phyloP scores from a whole-genome alignment of 2,888 invertebrate species.

The Hymenopus coronatus region DNA sequence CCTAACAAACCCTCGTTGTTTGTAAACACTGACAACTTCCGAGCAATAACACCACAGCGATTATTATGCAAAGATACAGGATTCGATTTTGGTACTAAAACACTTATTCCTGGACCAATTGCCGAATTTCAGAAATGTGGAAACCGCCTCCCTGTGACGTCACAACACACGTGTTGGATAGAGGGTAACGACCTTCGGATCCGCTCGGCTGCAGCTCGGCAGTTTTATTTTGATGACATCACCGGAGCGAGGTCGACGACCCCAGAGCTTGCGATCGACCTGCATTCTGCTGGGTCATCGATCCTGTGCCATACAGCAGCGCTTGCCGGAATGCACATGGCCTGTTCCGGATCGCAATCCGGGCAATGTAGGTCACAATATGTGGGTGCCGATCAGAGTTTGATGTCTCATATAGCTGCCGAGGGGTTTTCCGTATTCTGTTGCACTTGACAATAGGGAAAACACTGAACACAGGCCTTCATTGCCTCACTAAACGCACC shows the following conservation, averaged over 20 bases:
- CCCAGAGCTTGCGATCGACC: not conserved
- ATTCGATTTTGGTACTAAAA: no score
- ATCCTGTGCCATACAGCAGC: not conserved
- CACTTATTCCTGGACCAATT: not conserved
- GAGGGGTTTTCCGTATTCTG: no score
- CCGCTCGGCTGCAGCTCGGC: not conserved
- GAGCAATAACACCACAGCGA: no score
- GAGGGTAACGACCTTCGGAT: slow-evolving; percentile 7
- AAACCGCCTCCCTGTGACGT: not conserved
- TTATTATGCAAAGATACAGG: no score
- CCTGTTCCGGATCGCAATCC: not conserved
- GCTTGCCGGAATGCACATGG: not conserved
- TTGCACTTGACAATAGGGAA: no score
- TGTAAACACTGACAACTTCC: no score
- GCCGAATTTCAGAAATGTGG: not conserved
- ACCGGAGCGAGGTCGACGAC: slow-evolving; percentile 14
- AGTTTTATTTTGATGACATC: slow-evolving; percentile 14
- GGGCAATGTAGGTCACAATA: not conserved
- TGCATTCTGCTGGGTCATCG: slow-evolving; percentile 15
- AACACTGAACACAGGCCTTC: no score
- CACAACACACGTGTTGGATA: slow-evolving; percentile 5
- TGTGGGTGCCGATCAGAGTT: no score
- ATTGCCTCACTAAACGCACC: no score
- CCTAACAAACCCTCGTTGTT: no score
- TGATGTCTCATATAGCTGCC: no score